Evolutionary conservation across 2,113 vertebrate genomes (phyloP), one percentile per base, ranked within the genome.

Genomic region (Fulica atra): DNA sequence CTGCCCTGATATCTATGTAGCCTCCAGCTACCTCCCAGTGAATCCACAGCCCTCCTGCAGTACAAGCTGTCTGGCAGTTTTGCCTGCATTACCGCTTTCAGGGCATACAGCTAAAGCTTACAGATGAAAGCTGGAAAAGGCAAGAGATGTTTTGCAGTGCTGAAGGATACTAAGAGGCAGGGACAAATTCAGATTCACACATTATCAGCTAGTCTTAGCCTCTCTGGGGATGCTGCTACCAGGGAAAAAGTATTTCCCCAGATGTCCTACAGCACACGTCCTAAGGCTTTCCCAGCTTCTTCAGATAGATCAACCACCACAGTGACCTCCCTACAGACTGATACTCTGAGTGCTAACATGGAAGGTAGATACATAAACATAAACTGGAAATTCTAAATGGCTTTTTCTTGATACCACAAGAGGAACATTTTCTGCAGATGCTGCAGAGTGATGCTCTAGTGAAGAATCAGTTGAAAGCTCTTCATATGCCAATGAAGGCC

Each of bases 1-100:
- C 0, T 24, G 31, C 12, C 31, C 20, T 42, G 23, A 36, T 21
- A 36, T 17, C 26, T 36, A 24, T 0, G 0, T 25, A 61, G 4
- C 18, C 28, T 76, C 35, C 69, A 76, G 74, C 40, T 69, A n/a
- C 28, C 12, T 11, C 1, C 8, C 10, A 16, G 11, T 38, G 19
- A 66, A 60, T 33, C 53, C 40, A 60, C 21, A 50, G 15, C 13
- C 38, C 65, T 28, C 15, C 31, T 50, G 33, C 42, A 51, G n/a
- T 14, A 20, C 10, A 17, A 29, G 64, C 3, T 3, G 8, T 33
- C 46, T 36, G 73, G n/a, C 40, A 56, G 40, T 65, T 73, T 40
- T 24, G n/a, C 36, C 13, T 7, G 13, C 40, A 42, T 69, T 17
- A 56, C 31, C 35, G 40, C 51, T 65, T 65, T 29, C 46, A 12